phyloP scores from a whole-genome alignment of 1,140 invertebrate species.

The Fopius arisanus region DNA sequence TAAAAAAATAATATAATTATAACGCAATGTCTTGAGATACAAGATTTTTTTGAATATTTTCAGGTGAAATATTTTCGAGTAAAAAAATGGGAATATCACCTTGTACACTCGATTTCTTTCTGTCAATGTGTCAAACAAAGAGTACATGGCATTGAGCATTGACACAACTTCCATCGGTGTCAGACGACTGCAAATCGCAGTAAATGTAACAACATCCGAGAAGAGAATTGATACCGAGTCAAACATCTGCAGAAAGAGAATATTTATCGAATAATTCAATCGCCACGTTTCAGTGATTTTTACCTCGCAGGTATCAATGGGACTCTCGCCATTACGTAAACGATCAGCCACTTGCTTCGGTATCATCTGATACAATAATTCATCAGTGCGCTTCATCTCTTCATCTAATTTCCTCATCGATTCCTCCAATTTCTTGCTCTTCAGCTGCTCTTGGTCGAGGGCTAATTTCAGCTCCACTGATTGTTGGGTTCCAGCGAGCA shows the following conservation, averaged over 20 bases:
- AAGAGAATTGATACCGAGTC: slow-evolving; percentile 94
- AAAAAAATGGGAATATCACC: slow-evolving; percentile 67
- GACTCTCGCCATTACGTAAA: slow-evolving; percentile 88
- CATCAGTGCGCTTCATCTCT: slow-evolving; percentile 95
- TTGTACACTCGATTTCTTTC: slow-evolving; percentile 94
- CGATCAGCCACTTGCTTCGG: slow-evolving; percentile 95
- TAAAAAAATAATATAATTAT: too few relatives aligned
- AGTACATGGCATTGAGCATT: slow-evolving; percentile 97
- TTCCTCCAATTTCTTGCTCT: slow-evolving; percentile 95
- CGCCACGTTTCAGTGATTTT: not conserved
- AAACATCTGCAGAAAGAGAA: slow-evolving; percentile 77
- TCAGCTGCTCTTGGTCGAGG: slow-evolving; percentile 94
- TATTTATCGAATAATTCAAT: not conserved
- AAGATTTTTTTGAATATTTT: not conserved
- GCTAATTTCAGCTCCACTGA: slow-evolving; percentile 95
- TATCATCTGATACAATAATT: slow-evolving; percentile 97
- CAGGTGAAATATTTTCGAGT: too few relatives aligned
- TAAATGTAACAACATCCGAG: slow-evolving; percentile 97
- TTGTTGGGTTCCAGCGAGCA: slow-evolving; percentile 96
- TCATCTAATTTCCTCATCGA: slow-evolving; percentile 95
- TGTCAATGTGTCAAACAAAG: slow-evolving; percentile 89
- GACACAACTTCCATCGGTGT: slow-evolving; percentile 96
- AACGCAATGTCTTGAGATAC: too few relatives aligned
- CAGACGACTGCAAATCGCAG: slow-evolving; percentile 93
- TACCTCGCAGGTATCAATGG: slow-evolving; percentile 95